Base-by-base conservation (phyloP, 2,888 invertebrate genomes). In the Phyllotreta striolata region DNA sequence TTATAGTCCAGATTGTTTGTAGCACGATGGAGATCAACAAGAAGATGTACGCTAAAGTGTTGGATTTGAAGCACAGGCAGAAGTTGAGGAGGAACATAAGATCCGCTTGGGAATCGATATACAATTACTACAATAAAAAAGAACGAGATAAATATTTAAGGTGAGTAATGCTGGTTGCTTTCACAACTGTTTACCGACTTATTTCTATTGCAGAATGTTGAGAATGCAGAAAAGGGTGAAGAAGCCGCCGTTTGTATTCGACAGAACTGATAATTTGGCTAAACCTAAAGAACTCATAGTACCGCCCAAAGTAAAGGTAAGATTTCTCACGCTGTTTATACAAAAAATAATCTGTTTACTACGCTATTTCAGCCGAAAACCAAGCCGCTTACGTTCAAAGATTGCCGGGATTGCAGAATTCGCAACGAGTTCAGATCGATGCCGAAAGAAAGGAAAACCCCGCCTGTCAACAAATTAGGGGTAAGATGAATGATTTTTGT, bases 81-180 rank as follows among this genome's bases (percentile, higher is more conserved):
- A 63, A 41, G n/a, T 66, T 71, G 4, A 66, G 56, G 12, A 74
- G 68, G 61, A 64, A 13, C n/a, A 70, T 76, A 2, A 52, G 62
- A 9, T 72, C 68, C 39, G 40, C 73, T 5, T 76, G 75, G 75
- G 68, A 60, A 10, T 72, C 75, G 2, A 75, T 75, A 49, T 76
- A 76, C 59, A 76, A 76, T 59, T 76, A 63, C 61, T 76, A 76
- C 62, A 73, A 67, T 44, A 71, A 71, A 51, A 71, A 65, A 55
- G 67, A 70, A 56, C 64, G 70, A 54, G 70, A 72, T 3, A 67
- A 62, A 51, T 65, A 49, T 37, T 10, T 63, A 49, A 70, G 73
- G 73, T 72, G 24, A 24, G 24, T 24, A 24, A 3, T 24, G 24
- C 4, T 1, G 24, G 24, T 24, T 24, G 24, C 4, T 24, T 4